Evolutionary conservation across 2,888 invertebrate species (phyloP).

Genomic region (Julus scandinavius): DNA sequence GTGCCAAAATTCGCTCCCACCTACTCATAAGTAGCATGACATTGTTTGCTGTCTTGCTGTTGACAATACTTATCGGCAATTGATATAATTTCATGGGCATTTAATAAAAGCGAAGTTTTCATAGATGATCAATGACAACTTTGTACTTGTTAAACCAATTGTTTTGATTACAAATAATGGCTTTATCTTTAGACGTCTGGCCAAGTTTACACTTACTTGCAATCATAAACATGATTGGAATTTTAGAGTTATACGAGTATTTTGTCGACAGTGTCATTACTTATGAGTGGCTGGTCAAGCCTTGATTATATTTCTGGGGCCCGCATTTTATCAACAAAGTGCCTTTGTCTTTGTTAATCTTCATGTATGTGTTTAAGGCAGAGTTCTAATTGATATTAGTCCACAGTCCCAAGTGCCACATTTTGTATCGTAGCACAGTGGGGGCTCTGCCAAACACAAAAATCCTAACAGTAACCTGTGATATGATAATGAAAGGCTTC

Average conservation of each 20-base stretch:
- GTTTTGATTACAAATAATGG: too few species aligned
- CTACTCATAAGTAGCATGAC: background rate
- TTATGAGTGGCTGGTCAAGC: background rate
- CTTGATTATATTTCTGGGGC: background rate
- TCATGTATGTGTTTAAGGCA: background rate
- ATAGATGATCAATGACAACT: background rate
- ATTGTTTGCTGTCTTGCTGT: background rate
- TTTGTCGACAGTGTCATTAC: background rate
- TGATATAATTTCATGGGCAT: background rate
- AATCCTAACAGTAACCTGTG: slow-evolving; percentile 45
- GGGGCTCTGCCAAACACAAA: slow-evolving; percentile 28
- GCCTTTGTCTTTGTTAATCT: background rate
- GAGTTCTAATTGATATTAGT: slow-evolving; percentile 38
- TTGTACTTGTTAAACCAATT: too few species aligned
- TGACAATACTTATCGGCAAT: background rate
- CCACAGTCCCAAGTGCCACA: background rate
- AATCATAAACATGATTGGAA: background rate
- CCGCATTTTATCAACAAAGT: slow-evolving; percentile 5
- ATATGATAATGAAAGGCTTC: slow-evolving; percentile 15
- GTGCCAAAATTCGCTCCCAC: background rate
- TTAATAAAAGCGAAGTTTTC: background rate
- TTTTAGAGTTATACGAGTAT: background rate
- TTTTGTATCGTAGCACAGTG: background rate
- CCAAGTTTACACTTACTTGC: background rate
- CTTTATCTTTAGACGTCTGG: too few species aligned